Base-by-base conservation (phyloP, 2,888 invertebrate species). In the Pheosia gnoma region DNA sequence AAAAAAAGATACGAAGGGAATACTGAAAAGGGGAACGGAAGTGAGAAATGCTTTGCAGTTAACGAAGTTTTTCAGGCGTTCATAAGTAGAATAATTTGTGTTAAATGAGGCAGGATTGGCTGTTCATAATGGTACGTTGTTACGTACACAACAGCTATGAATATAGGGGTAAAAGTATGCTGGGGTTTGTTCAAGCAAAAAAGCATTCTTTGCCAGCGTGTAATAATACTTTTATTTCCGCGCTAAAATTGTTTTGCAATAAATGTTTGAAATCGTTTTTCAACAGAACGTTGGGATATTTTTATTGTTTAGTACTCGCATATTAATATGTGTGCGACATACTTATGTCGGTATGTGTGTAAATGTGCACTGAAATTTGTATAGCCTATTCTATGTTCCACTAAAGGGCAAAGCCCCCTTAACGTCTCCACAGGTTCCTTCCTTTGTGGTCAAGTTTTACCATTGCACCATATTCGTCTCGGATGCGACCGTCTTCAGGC, bases 21-120 rank as follows among this genome's bases (percentile, higher is more conserved):
- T 59, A 58, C 72, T 61, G 59, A 65, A 13, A 71, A 65, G 52
- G 59, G 65, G 62, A 67, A 63, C 56, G 59, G 47, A 61, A 61
- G 57, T 54, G 39, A 49, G 38, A 62, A 59, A 67, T 63, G 57
- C 59, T 65, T 63, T 57, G 37, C 53, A 59, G 38, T 57, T 73
- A 69, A 66, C 68, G 64, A 70, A 70, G 57, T 66, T 59, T 65
- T 63, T 39, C 58, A 57, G 63, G 63, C 58, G 63, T 67, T 68
- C 65, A 54, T 72, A 74, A 70, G 62, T 62, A 65, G 59, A 66
- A 67, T 68, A 75, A 72, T 72, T 72, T 68, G 67, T 62, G 66
- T 79, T 79, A 72, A 80, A 80, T 78, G 77, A 69, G 71, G 69
- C 73, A 67, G 70, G 66, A 76, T 79, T 73, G 73, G 67, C 71